These are phyloP conservation scores for Halichoeres trimaculatus DNA, from an alignment of 2,113 vertebrate genomes.

Conservation along the genomic window DNA sequence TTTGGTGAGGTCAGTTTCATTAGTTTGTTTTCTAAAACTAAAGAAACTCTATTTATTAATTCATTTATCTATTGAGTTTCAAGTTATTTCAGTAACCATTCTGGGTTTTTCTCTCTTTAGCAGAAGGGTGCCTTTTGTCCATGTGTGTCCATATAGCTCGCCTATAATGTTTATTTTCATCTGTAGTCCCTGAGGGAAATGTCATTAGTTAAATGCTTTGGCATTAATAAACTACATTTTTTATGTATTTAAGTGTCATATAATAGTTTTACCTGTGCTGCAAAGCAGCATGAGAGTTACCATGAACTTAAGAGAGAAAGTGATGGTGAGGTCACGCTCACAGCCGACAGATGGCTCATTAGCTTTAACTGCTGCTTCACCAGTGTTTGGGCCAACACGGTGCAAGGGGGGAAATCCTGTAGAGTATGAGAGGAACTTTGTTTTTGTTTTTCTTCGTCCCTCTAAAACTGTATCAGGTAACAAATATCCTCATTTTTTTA, in stretches of 20 bases:
- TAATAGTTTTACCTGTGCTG: not conserved
- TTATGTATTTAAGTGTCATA: not conserved
- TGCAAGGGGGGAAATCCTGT: not conserved
- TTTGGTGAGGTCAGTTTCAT: no score
- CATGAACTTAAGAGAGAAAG: not conserved
- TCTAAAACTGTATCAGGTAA: not conserved
- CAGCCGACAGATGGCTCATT: conserved; percentile 37
- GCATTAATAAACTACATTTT: no score
- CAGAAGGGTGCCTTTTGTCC: no score
- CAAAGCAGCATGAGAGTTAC: not conserved
- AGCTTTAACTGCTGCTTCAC: conserved; percentile 1
- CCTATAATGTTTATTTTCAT: no score
- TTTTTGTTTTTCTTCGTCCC: not conserved
- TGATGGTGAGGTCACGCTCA: conserved; percentile 19
- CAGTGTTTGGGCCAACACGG: not conserved
- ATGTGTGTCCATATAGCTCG: no score
- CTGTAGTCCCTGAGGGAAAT: no score
- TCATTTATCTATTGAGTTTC: no score
- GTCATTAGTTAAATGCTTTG: no score
- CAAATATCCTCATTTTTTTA: not conserved
- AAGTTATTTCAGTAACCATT: no score
- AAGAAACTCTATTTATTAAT: no score
- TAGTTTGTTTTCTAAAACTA: no score
- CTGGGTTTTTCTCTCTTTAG: no score
- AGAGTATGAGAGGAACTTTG: not conserved